A percentile compares a stretch with the other conserved stretches of the same genome.
Conservation (phyloP, 2,113 vertebrate species). For the Gasterosteus nipponicus region DNA sequence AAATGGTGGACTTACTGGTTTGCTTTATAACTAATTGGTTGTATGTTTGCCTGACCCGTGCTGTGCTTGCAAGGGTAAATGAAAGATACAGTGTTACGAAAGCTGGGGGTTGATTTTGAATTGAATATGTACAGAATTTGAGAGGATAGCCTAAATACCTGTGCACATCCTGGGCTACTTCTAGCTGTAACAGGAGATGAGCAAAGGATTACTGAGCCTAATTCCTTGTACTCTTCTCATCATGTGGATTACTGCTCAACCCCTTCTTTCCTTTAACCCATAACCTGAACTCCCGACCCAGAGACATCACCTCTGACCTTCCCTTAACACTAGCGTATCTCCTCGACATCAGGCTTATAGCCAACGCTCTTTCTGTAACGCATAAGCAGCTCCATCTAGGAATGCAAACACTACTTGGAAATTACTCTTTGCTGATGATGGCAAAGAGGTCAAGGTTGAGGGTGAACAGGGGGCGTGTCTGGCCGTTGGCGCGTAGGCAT, state of each 20-base stretch:
- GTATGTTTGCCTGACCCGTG: constrained; percentile 10
- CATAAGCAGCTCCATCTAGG: constrained; percentile 52
- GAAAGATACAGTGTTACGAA: constrained; percentile 6
- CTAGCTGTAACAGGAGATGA: constrained; percentile 44
- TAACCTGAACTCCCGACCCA: constrained; percentile 60
- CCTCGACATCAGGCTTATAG: constrained; percentile 65
- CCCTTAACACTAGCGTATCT: constrained; percentile 52
- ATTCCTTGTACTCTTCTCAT: constrained; percentile 68
- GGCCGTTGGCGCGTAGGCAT: constrained; percentile 2
- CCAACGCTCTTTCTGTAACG: constrained; percentile 36
- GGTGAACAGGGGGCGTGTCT: constrained; percentile 31
- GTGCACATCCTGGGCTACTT: constrained; percentile 23
- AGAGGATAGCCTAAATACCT: constrained; percentile 42
- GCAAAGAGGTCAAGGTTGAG: constrained; percentile 66
- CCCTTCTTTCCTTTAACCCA: constrained; percentile 53
- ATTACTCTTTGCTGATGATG: constrained; percentile 59
- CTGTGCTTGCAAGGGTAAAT: constrained; percentile 4
- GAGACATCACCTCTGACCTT: constrained; percentile 55
- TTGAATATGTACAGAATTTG: constrained; percentile 8
- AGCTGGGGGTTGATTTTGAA: constrained; percentile 2
- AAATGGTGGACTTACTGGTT: background rate
- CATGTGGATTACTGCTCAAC: constrained; percentile 71
- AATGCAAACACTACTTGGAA: constrained; percentile 61
- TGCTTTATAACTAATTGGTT: background rate
- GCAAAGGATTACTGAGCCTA: constrained; percentile 60